A percentile compares a stretch with the other conserved stretches of the same genome.
phyloP scores from a whole-genome alignment of 2,797 vertebrate genomes.

The Prunella strophiata region DNA sequence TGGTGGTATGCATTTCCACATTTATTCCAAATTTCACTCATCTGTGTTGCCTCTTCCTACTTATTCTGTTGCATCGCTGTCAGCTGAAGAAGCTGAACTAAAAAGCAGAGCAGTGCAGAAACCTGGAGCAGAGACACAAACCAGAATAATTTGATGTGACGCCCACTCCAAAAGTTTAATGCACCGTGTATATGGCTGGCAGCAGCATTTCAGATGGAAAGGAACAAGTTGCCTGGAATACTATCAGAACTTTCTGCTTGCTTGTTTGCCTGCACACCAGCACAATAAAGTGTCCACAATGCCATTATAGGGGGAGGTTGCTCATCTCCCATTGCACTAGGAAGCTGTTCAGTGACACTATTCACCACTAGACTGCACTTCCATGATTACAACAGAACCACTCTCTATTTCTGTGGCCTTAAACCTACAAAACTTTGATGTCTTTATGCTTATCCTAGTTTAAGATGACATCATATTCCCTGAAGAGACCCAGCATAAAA shows the following conservation, averaged over 20 bases:
- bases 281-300: not conserved
- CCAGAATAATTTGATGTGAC: not conserved
- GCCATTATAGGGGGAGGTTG: not conserved
- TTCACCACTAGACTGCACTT: not conserved
- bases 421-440: not conserved
- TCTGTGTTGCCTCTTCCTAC: not conserved
- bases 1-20: not conserved
- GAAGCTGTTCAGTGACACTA: not conserved
- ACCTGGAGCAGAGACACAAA: not conserved
- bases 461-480: not conserved
- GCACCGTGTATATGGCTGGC: not conserved
- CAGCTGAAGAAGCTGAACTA: not conserved
- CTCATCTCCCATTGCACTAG: not conserved
- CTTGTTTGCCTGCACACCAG: not conserved
- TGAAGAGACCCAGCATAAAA: not conserved
- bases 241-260: not conserved
- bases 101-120: slow-evolving; percentile 1
- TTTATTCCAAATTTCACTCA: not conserved
- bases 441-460: not conserved
- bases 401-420: not conserved
- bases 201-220: not conserved
- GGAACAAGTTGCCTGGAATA: not conserved
- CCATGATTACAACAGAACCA: not conserved
- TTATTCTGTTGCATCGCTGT: not conserved
- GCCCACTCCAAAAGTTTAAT: not conserved